Percentiles rank a stretch among this genome's conserved stretches.
Conservation (phyloP, 64 coral and sea anemone species). For the Montipora cactus region DNA sequence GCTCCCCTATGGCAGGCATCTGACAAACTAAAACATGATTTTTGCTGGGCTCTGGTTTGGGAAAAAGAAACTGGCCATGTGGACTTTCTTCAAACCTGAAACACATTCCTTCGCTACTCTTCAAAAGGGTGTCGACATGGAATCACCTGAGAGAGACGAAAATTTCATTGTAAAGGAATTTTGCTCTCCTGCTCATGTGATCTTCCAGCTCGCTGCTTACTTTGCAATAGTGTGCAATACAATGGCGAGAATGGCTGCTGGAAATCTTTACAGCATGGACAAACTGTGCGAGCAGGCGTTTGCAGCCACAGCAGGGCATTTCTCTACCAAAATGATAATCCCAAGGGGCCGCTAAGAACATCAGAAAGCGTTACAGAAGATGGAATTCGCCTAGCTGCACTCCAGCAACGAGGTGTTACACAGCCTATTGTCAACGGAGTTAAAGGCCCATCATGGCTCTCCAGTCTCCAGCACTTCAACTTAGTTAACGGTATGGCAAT, state of each 20-base stretch:
- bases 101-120: neutral
- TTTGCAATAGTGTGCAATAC: constrained; percentile 74
- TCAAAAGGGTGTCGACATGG: constrained; percentile 53
- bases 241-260: constrained; percentile 65
- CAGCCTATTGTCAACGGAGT: too few relatives aligned
- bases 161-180: constrained; percentile 41
- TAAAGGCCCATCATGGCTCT: constrained; percentile 4
- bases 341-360: too few relatives aligned
- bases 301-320: too few relatives aligned
- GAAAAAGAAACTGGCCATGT: constrained; percentile 63
- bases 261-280: constrained; percentile 22
- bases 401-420: too few relatives aligned
- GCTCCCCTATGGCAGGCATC: constrained; percentile 40
- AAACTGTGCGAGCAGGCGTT: neutral
- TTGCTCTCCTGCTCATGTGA: constrained; percentile 58
- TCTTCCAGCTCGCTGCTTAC: constrained; percentile 63
- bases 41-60: constrained; percentile 79
- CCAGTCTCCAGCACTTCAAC: neutral
- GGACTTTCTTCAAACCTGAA: constrained; percentile 59
- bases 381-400: too few relatives aligned
- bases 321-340: too few relatives aligned
- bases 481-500: neutral
- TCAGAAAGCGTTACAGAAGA: too few relatives aligned
- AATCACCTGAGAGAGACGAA: constrained; percentile 7
- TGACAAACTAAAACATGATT: constrained; percentile 64